Evolutionary conservation across 2,888 invertebrate genomes (phyloP).

Genomic region (Cyclophora albipunctata): DNA sequence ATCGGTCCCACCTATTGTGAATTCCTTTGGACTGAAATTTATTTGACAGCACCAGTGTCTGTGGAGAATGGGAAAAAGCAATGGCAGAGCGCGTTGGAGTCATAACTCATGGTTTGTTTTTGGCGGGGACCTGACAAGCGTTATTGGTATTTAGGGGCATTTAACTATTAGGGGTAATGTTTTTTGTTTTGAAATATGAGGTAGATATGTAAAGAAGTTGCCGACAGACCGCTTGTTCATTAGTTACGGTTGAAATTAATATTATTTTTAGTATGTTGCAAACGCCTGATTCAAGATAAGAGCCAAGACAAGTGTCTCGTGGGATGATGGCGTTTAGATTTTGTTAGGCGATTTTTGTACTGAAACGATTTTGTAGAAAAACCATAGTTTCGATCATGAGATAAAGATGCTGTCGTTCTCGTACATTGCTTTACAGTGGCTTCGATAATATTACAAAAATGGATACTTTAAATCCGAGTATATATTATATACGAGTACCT

Average conservation of each 20-base stretch:
- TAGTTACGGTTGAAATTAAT: constrained; percentile 63
- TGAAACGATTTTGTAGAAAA: too few species aligned
- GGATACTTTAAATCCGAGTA: too few species aligned
- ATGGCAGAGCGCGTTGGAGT: constrained; percentile 67
- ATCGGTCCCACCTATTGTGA: constrained; percentile 69
- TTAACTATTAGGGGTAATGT: constrained; percentile 60
- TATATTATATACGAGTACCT: too few species aligned
- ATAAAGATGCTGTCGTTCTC: too few species aligned
- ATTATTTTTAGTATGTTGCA: constrained; percentile 42
- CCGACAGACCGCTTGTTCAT: constrained; percentile 45
- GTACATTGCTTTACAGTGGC: too few species aligned
- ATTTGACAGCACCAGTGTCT: constrained; percentile 72
- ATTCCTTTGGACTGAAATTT: constrained; percentile 71
- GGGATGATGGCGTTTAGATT: too few species aligned
- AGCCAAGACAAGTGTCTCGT: background rate
- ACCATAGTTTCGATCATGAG: too few species aligned
- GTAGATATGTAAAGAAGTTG: constrained; percentile 49
- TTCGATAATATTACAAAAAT: too few species aligned
- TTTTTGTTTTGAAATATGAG: constrained; percentile 57
- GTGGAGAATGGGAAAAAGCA: constrained; percentile 75
- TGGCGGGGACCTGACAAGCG: constrained; percentile 72
- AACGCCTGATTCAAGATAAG: constrained; percentile 19
- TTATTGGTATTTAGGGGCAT: constrained; percentile 72
- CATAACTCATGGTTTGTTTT: constrained; percentile 76
- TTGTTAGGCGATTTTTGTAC: too few species aligned